Evolutionary conservation across 1,140 invertebrate genomes (phyloP).

Genomic region (Papilio machaon): DNA sequence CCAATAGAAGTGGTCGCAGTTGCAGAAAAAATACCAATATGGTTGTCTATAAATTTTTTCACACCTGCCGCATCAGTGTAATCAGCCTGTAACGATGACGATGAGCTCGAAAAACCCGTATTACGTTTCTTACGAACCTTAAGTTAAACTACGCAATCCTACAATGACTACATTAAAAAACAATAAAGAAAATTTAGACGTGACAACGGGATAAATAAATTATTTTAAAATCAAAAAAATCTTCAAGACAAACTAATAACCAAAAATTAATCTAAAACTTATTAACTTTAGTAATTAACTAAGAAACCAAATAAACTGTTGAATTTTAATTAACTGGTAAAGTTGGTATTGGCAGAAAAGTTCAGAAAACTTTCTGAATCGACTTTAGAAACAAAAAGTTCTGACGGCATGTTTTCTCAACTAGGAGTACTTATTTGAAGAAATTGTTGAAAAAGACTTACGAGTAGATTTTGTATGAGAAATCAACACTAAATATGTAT

Average conservation of each 20-base stretch:
- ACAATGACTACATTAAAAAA: too few species aligned
- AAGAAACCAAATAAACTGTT: neutral
- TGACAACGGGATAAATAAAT: too few species aligned
- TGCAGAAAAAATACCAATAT: too few species aligned
- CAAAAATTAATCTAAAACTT: neutral
- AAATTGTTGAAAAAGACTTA: neutral
- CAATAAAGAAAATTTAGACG: too few species aligned
- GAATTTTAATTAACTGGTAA: constrained; percentile 3
- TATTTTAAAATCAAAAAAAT: too few species aligned
- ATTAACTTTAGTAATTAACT: neutral
- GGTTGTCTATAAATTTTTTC: too few species aligned
- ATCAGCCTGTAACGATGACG: too few species aligned
- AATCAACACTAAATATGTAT: neutral
- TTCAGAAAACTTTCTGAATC: neutral
- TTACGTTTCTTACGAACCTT: too few species aligned
- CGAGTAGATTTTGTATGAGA: neutral
- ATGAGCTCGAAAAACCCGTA: too few species aligned
- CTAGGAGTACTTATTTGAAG: neutral
- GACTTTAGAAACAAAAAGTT: constrained; percentile 6
- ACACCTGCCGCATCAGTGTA: too few species aligned
- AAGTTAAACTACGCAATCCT: too few species aligned
- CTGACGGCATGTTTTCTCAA: neutral
- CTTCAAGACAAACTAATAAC: neutral
- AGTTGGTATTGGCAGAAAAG: neutral
- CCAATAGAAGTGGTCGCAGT: too few species aligned